A percentile compares a stretch with the other conserved stretches of the same genome.
Conservation (phyloP, 37 sponge, comb jelly and placozoan genomes). For the Beroe forskalii region DNA sequence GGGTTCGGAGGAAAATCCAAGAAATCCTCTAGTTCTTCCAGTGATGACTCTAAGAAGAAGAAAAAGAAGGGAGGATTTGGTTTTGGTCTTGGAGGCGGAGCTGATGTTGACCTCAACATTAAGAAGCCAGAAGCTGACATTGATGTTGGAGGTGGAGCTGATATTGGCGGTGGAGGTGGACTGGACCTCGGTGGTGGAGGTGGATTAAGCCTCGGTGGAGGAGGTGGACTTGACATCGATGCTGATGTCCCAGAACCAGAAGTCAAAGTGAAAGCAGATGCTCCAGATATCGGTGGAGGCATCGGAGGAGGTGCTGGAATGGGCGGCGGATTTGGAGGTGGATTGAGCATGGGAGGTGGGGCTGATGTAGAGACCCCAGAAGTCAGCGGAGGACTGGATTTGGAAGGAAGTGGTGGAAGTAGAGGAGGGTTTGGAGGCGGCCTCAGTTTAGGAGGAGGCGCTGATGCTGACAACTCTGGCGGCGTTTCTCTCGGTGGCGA, state of each 20-base stretch:
- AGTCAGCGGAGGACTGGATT: slow-evolving; percentile 1
- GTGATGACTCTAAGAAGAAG: slow-evolving; percentile 51
- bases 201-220: not conserved
- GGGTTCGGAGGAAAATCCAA: slow-evolving; percentile 5
- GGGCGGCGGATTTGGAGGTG: not conserved
- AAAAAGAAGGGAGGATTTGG: slow-evolving; percentile 63
- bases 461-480: not conserved
- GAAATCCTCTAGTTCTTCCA: too few species aligned
- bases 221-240: not conserved
- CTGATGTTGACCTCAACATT: not conserved
- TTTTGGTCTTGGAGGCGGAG: slow-evolving; percentile 7
- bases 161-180: not conserved
- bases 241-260: slow-evolving; percentile 15
- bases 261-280: slow-evolving; percentile 17
- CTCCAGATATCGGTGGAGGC: not conserved
- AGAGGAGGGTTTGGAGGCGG: not conserved
- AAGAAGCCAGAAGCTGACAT: not conserved
- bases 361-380: not conserved
- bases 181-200: not conserved
- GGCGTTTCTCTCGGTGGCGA: not conserved
- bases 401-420: not conserved
- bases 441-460: not conserved
- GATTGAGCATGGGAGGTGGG: not conserved
- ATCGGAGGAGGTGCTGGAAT: not conserved
- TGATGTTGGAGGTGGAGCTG: slow-evolving; percentile 49